phyloP scores from a whole-genome alignment of 2,797 vertebrate species.

The Eurystomus glaucurus region DNA sequence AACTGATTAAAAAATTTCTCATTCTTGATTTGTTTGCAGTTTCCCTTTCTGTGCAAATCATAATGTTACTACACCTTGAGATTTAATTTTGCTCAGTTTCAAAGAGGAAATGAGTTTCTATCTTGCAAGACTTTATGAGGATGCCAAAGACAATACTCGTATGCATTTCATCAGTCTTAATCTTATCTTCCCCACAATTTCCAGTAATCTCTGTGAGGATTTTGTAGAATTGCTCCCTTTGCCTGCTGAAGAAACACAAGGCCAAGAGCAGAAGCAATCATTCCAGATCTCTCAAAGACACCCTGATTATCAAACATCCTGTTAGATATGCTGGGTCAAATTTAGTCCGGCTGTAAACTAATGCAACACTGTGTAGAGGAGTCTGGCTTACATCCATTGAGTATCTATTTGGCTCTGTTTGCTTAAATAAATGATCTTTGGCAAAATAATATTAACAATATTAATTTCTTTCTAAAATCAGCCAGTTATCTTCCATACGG shows the following conservation, averaged over 20 bases:
- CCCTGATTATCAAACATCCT: not conserved
- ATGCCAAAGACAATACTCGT: not conserved
- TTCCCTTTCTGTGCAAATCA: not conserved
- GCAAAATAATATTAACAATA: not conserved
- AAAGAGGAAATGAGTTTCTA: not conserved
- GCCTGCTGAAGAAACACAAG: not conserved
- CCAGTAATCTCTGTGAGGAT: not conserved
- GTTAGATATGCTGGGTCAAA: not conserved
- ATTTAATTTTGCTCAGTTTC: constrained; percentile 1
- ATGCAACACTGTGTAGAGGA: not conserved
- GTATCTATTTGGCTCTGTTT: not conserved
- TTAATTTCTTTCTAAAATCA: not conserved
- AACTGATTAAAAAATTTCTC: not conserved
- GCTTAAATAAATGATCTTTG: not conserved
- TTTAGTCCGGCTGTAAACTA: not conserved
- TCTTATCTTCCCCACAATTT: not conserved
- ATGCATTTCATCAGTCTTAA: not conserved
- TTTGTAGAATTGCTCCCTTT: not conserved
- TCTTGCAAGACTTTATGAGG: not conserved
- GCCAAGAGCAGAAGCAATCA: not conserved
- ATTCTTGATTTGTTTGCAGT: not conserved
- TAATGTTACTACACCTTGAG: not conserved
- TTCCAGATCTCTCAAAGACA: not conserved
- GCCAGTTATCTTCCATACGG: not conserved
- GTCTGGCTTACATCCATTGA: not conserved